phyloP scores from a whole-genome alignment of 2,113 vertebrate species.

The Protomyctophum bolini region DNA sequence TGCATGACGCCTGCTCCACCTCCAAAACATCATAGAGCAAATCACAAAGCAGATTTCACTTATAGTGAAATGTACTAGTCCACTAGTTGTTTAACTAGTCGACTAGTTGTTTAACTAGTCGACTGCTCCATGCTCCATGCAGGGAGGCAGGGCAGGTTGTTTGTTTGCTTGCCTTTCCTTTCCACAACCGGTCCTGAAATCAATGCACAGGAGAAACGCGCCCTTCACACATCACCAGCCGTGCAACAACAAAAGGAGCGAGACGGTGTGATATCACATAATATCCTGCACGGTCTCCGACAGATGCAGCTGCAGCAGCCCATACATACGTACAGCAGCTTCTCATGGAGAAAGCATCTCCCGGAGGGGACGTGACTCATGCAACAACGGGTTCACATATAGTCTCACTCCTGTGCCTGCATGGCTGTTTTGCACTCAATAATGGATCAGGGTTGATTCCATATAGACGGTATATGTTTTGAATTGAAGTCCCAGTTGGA shows the following conservation, averaged over 20 bases:
- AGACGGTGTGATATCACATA: constrained; percentile 50
- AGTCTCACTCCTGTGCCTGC: constrained; percentile 45
- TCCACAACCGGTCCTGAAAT: constrained; percentile 34
- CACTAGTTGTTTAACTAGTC: no score
- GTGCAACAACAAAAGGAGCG: constrained; percentile 37
- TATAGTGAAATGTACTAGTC: no score
- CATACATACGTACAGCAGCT: constrained; percentile 35
- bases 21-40: no score
- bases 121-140: no score
- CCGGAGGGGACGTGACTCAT: constrained; percentile 59
- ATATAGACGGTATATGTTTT: constrained; percentile 12
- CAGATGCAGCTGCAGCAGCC: constrained; percentile 1
- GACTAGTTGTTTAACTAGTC: no score
- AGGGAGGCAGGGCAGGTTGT: constrained; percentile 42
- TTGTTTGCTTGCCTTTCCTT: constrained; percentile 38
- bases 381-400: constrained; percentile 30
- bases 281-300: constrained; percentile 37
- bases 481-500: constrained; percentile 35
- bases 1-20: no score
- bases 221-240: constrained; percentile 48
- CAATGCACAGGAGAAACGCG: constrained; percentile 48
- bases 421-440: constrained; percentile 49
- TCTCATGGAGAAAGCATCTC: constrained; percentile 50
- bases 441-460: constrained; percentile 46
- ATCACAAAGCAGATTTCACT: no score